Evolutionary conservation across 2,797 vertebrate genomes (phyloP).

Genomic region (Cossypha niveicapilla): DNA sequence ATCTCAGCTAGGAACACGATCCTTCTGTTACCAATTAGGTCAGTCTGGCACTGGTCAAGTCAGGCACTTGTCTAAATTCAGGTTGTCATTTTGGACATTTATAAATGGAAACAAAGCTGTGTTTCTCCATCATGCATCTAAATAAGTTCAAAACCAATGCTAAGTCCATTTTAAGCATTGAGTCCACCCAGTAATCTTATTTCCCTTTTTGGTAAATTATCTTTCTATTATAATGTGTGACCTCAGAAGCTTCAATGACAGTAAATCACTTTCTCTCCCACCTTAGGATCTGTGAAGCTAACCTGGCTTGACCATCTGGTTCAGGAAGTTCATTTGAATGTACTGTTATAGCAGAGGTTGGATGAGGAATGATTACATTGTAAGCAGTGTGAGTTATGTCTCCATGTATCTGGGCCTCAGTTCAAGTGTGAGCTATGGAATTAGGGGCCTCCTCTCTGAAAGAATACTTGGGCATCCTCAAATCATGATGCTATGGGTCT

Average conservation of each 20-base stretch:
- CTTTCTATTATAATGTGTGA: not conserved
- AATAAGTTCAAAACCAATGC: slow-evolving; percentile 61
- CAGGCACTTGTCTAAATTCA: slow-evolving; percentile 38
- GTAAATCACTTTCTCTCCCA: slow-evolving; percentile 24
- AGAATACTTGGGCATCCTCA: not conserved
- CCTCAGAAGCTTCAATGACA: not conserved
- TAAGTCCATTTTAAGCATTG: slow-evolving; percentile 59
- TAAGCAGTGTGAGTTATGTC: not conserved
- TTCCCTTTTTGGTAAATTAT: slow-evolving; percentile 53
- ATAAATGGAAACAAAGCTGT: slow-evolving; percentile 54
- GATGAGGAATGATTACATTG: not conserved
- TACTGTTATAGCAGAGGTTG: not conserved
- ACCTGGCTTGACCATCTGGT: not conserved
- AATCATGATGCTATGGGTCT: not conserved
- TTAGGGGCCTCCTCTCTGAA: not conserved
- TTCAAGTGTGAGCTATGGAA: not conserved
- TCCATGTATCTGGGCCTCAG: not conserved
- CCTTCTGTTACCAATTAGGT: slow-evolving; percentile 46
- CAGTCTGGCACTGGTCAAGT: slow-evolving; percentile 25
- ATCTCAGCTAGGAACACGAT: not conserved
- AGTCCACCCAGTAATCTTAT: slow-evolving; percentile 71
- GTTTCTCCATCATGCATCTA: slow-evolving; percentile 45
- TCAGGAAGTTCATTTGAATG: not conserved
- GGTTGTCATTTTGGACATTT: slow-evolving; percentile 29
- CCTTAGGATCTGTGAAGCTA: not conserved